phyloP scores from a whole-genome alignment of 2,888 invertebrate genomes.

The Sclerodermus sp. region DNA sequence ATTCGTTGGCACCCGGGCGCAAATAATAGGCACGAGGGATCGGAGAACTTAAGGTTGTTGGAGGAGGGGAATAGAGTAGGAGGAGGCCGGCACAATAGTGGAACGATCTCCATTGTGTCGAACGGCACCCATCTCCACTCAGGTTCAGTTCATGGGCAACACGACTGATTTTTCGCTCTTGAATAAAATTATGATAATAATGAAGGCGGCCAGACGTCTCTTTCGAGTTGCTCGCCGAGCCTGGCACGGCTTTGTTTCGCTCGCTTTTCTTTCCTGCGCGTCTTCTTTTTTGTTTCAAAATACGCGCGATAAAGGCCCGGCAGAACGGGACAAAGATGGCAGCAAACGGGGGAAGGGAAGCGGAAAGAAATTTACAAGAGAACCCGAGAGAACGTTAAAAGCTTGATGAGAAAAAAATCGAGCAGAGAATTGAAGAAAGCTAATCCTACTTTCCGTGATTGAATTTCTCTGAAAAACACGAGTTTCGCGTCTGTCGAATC shows the following conservation, averaged over 20 bases:
- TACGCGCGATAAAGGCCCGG: conserved; percentile 8
- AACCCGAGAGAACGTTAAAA: neutral
- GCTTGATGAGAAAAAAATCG: neutral
- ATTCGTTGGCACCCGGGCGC: conserved; percentile 28
- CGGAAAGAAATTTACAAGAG: conserved; percentile 10
- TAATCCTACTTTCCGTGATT: conserved; percentile 9
- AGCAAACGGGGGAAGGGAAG: conserved; percentile 8
- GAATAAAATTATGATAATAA: conserved; percentile 56
- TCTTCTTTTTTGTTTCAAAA: too few relatives aligned
- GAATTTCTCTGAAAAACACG: too few relatives aligned
- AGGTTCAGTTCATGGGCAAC: conserved; percentile 32
- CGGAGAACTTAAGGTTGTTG: neutral
- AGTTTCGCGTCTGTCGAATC: too few relatives aligned
- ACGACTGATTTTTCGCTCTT: conserved; percentile 50
- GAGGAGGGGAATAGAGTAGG: conserved; percentile 16
- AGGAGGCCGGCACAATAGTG: conserved; percentile 33
- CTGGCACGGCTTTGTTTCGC: conserved; percentile 41
- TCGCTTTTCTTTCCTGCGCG: neutral
- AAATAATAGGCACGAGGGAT: conserved; percentile 23
- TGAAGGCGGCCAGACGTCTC: conserved; percentile 25
- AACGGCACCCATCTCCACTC: conserved; percentile 16
- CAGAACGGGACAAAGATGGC: conserved; percentile 13
- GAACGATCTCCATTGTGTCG: conserved; percentile 40
- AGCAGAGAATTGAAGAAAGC: conserved; percentile 3
- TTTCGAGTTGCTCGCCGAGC: conserved; percentile 6